phyloP scores from a whole-genome alignment of 1,140 invertebrate species.

The Solenopsis fugax region DNA sequence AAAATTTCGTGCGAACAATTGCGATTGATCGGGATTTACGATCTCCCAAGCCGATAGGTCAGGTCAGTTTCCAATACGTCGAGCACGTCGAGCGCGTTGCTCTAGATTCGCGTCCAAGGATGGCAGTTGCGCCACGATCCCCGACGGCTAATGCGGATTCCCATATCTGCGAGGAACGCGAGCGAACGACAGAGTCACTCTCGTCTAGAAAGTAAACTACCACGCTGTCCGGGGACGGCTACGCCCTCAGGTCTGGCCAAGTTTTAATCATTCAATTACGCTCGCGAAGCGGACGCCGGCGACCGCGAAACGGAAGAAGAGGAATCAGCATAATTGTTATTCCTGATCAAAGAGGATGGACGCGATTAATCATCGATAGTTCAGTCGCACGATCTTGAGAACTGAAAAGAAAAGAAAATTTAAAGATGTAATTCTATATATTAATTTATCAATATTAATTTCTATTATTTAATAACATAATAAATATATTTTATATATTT shows the following conservation, averaged over 20 bases:
- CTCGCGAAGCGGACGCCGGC: background rate
- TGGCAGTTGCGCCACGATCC: slow-evolving; percentile 79
- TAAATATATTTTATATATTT: background rate
- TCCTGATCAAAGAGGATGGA: background rate
- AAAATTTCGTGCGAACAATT: slow-evolving; percentile 3
- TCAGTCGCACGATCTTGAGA: background rate
- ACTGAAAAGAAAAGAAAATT: background rate
- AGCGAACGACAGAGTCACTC: slow-evolving; percentile 42
- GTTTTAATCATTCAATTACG: slow-evolving; percentile 56
- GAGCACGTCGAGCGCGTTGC: slow-evolving; percentile 23
- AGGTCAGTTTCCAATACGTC: slow-evolving; percentile 22
- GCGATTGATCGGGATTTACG: slow-evolving; percentile 20
- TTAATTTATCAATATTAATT: background rate
- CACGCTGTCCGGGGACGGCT: background rate
- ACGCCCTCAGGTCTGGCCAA: slow-evolving; percentile 15
- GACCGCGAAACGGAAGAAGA: background rate
- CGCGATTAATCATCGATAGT: background rate
- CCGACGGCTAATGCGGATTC: slow-evolving; percentile 76
- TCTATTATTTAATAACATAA: background rate
- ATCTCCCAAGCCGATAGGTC: slow-evolving; percentile 26
- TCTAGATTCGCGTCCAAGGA: slow-evolving; percentile 78
- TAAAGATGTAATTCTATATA: background rate
- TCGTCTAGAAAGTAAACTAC: slow-evolving; percentile 58
- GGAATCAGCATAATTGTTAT: background rate
- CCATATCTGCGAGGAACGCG: slow-evolving; percentile 77